A percentile compares a stretch with the other conserved stretches of the same genome.
phyloP scores from a whole-genome alignment of 2,797 vertebrate species.

The Acanthurus leucopareius region DNA sequence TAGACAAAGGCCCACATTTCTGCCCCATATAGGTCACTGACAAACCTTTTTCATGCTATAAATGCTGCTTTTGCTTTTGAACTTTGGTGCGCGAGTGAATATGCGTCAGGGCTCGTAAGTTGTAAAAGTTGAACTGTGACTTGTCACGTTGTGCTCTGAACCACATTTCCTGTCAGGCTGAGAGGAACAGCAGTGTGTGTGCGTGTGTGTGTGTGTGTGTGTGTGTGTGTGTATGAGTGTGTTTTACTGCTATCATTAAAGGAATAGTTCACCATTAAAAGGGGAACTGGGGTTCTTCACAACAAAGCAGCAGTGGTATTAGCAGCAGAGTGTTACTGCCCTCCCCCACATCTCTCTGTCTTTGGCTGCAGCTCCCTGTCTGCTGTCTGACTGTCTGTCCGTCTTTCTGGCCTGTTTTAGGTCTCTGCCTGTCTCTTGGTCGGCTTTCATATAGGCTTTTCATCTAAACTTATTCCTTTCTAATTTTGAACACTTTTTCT shows the following conservation, averaged over 20 bases:
- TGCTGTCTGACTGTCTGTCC: slow-evolving; percentile 58
- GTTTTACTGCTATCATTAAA: slow-evolving; percentile 82
- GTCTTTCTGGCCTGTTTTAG: slow-evolving; percentile 33
- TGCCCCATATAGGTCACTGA: slow-evolving; percentile 52
- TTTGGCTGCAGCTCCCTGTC: slow-evolving; percentile 57
- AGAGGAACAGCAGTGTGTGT: slow-evolving; percentile 51
- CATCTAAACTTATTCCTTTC: slow-evolving; percentile 13
- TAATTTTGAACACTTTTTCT: slow-evolving; percentile 20
- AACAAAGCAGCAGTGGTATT: slow-evolving; percentile 81
- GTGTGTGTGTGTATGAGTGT: slow-evolving; percentile 31
- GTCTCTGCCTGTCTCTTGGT: slow-evolving; percentile 29
- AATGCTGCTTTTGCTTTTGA: slow-evolving; percentile 58
- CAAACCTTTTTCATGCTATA: slow-evolving; percentile 46
- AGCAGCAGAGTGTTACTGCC: slow-evolving; percentile 75
- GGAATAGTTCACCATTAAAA: slow-evolving; percentile 77
- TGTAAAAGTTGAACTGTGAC: slow-evolving; percentile 78
- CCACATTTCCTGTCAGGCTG: slow-evolving; percentile 71
- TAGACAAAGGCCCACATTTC: slow-evolving; percentile 57
- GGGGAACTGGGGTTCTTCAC: slow-evolving; percentile 72
- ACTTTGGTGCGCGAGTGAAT: slow-evolving; percentile 46
- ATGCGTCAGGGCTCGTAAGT: slow-evolving; percentile 31
- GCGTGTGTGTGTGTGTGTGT: slow-evolving; percentile 45
- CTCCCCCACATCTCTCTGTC: slow-evolving; percentile 62
- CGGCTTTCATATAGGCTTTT: slow-evolving; percentile 30
- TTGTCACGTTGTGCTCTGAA: slow-evolving; percentile 67